Evolutionary conservation across 2,797 vertebrate species (phyloP), one percentile per base, ranked within the genome.

Genomic region (Ispidina picta): DNA sequence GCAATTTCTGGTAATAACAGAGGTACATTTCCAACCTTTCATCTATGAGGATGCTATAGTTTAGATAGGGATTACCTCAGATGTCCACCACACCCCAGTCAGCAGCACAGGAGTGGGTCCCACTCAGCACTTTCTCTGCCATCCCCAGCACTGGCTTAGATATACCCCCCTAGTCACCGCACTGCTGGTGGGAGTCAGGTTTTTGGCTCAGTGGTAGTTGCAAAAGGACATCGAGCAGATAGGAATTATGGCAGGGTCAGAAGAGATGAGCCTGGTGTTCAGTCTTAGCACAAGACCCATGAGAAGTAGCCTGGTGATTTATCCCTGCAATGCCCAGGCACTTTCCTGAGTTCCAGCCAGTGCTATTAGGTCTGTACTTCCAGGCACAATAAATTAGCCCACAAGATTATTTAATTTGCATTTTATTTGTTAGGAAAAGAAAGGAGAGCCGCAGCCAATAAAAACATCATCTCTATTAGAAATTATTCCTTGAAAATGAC

Each of bases 301-400:
- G 46, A 84, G 80, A 65, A 80, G 9, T 2, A 29, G 14, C 49
- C 68, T 31, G 48, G 60, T 6, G 4, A 25, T 80, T 76, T 26
- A n/a, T 89, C 58, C 95, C 48, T 17, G 21, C 10, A 5, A 20
- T 69, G 63, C 64, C 76, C 29, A 81, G 84, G 83, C 37, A 13
- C 54, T 91, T 77, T 22, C 68, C 72, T 74, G 81, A 63, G 35
- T 29, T 66, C 33, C 81, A 54, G 81, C 81, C 83, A 79, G 69
- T 8, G 22, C 75, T n/a, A 3, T 63, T 62, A 88, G 87, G 59
- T 23, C 33, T 7, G 44, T 1, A 3, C 70, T 75, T 75, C 74
- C 89, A 93, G 89, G 88, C 71, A 70, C 77, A 65, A 82, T 84
- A 89, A 92, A 94, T 93, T 94, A 90, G 73, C 71, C 86, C 74